Percentiles rank a stretch among this genome's conserved stretches.
These are phyloP conservation scores for Aphodius sticticus DNA, from an alignment of 2,888 invertebrate species.

Conservation along the genomic window DNA sequence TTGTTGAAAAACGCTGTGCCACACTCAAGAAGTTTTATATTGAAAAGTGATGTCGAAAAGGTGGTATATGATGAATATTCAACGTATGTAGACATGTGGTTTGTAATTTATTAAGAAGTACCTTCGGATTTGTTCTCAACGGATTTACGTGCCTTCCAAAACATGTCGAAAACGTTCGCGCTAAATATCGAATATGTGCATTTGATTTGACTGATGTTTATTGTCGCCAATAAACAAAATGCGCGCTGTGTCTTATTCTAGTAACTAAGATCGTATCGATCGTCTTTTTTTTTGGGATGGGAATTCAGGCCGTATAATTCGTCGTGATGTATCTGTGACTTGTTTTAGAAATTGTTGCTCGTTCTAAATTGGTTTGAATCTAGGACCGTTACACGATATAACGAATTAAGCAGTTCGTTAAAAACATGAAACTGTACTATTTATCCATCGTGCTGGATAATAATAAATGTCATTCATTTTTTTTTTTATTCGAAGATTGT, in stretches of 20 bases:
- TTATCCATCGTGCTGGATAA: background rate
- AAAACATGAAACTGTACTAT: background rate
- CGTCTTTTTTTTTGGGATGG: background rate
- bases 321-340: background rate
- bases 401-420: background rate
- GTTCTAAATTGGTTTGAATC: background rate
- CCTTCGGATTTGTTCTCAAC: too few relatives aligned
- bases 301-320: background rate
- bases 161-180: too few relatives aligned
- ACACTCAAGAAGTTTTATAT: background rate
- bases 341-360: background rate
- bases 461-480: background rate
- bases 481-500: background rate
- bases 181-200: too few relatives aligned
- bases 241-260: too few relatives aligned
- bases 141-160: too few relatives aligned
- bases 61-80: conserved; percentile 4
- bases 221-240: too few relatives aligned
- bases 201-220: too few relatives aligned
- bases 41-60: background rate
- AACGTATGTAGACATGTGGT: background rate
- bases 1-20: background rate
- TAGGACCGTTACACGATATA: background rate
- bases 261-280: background rate
- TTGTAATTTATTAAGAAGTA: background rate